Base-by-base conservation (phyloP, 2,797 vertebrate species). In the Alcedo quadribrachys region DNA sequence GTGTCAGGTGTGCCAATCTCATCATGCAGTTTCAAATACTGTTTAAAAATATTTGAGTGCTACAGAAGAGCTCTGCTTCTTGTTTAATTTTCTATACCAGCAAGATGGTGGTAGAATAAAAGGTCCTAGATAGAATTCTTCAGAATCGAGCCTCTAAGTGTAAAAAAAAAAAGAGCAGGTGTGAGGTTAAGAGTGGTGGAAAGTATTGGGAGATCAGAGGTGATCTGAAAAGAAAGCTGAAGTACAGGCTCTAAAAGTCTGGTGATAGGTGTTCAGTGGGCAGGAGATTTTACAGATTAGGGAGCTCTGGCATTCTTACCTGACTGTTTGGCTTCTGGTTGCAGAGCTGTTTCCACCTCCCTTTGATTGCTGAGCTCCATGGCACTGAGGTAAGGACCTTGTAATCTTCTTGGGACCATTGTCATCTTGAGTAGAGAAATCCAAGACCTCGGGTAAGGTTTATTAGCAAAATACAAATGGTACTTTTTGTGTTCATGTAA, bases 221-320 rank as follows among this genome's bases (percentile, higher is more conserved):
- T 32, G 5, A 57, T 65, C 25, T 73, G 25, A 11, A 15, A 6
- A 7, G 8, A 42, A 24, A 46, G 20, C 27, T 77, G 22, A 63
- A 40, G 9, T 2, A 28, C 15, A 33, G 30, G 3, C 7, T 51
- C 30, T 43, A 30, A 30, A 70, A 43, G 7, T 17, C 15, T 6
- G 2, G 4, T 4, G 18, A 7, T 18, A 5, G 5, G 1, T 5
- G 3, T 25, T 20, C 35, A 30, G 14, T 22, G 9, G 8, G 22
- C 28, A 60, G 28, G 13, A 62, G 17, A 8, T 18, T 4, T 69
- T 62, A 0, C 15, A 37, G 5, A 33, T 45, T 28, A 42, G 22
- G 43, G 17, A 61, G 6, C 10, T 65, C 8, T 10, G n/a, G 7
- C 11, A 27, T 13, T 19, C 12, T 24, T 15, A 24, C 5, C 5